Conservation (phyloP, 2,797 vertebrate genomes). For the Knipowitschia caucasica region DNA sequence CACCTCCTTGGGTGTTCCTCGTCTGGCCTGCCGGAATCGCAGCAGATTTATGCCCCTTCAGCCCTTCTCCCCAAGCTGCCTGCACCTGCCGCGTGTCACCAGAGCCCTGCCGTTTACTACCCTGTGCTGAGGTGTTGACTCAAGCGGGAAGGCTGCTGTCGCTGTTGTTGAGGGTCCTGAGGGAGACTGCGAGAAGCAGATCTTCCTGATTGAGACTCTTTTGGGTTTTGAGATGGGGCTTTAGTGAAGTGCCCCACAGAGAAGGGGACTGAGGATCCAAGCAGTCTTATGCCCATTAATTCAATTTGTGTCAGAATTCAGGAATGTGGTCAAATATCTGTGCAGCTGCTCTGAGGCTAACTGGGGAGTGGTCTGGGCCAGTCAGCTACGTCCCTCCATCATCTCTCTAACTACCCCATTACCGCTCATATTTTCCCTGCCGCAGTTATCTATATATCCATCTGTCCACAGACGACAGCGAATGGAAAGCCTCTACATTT, state of each 20-base stretch:
- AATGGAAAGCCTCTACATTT: slow-evolving; percentile 36
- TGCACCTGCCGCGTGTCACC: slow-evolving; percentile 77
- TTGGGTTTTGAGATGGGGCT: slow-evolving; percentile 33
- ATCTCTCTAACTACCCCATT: slow-evolving; percentile 47
- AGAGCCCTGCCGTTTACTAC: slow-evolving; percentile 69
- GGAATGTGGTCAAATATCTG: slow-evolving; percentile 97
- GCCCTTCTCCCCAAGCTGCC: slow-evolving; percentile 59
- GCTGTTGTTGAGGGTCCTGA: slow-evolving; percentile 26
- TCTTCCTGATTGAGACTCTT: slow-evolving; percentile 47
- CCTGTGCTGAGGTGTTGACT: slow-evolving; percentile 67
- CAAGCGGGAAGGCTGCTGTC: slow-evolving; percentile 56
- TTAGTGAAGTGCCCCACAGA: slow-evolving; percentile 42
- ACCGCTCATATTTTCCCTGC: slow-evolving; percentile 51
- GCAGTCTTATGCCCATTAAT: slow-evolving; percentile 87
- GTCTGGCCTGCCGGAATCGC: slow-evolving; percentile 42
- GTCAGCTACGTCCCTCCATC: slow-evolving; percentile 27
- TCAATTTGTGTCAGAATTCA: slow-evolving; percentile 96
- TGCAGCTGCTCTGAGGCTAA: slow-evolving; percentile 85
- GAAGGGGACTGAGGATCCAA: slow-evolving; percentile 26
- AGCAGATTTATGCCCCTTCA: slow-evolving; percentile 58
- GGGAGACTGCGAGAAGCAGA: slow-evolving; percentile 23
- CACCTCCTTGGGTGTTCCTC: slow-evolving; percentile 72
- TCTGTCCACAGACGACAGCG: slow-evolving; percentile 40
- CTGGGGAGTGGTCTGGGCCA: slow-evolving; percentile 65
- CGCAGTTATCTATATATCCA: slow-evolving; percentile 55